Percentiles rank a stretch among this genome's conserved stretches.
Conservation (phyloP, 2,888 invertebrate genomes). For the Drosophila mettleri region DNA sequence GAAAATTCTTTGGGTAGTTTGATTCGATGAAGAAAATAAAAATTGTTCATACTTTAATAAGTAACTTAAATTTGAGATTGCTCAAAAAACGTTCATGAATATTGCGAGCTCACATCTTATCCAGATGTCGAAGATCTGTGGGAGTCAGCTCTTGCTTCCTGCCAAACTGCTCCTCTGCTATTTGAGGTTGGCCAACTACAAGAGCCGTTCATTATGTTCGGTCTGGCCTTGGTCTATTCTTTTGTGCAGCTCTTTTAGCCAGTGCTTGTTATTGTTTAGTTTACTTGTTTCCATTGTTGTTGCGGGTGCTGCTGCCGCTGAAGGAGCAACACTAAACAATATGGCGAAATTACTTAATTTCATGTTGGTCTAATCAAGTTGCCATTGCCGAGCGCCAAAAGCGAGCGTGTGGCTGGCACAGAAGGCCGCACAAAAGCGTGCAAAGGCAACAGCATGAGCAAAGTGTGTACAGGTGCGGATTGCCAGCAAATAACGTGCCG, state of each 20-base stretch:
- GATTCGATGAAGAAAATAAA: neutral
- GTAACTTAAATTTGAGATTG: neutral
- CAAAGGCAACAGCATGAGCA: constrained; percentile 29
- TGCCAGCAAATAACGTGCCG: constrained; percentile 55
- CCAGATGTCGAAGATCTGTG: constrained; percentile 5
- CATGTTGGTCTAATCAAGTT: constrained; percentile 82
- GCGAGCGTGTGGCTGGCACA: constrained; percentile 55
- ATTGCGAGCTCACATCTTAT: constrained; percentile 1
- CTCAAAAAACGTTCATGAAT: neutral
- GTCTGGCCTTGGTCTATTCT: constrained; percentile 48
- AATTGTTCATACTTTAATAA: neutral
- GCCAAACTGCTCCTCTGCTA: neutral
- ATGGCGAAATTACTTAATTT: constrained; percentile 78
- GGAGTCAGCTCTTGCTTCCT: neutral
- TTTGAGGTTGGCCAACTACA: constrained; percentile 8
- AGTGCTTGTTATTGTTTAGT: constrained; percentile 52
- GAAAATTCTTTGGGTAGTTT: neutral
- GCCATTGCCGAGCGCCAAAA: constrained; percentile 63
- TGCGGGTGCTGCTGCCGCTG: constrained; percentile 20
- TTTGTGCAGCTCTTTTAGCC: constrained; percentile 34
- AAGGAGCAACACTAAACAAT: constrained; percentile 70
- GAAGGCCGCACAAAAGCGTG: constrained; percentile 65
- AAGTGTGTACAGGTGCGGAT: constrained; percentile 42
- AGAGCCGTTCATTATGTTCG: constrained; percentile 48
- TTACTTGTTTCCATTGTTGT: constrained; percentile 51